Evolutionary conservation across 1,140 invertebrate species (phyloP).

Genomic region (Aradophagus sp.): DNA sequence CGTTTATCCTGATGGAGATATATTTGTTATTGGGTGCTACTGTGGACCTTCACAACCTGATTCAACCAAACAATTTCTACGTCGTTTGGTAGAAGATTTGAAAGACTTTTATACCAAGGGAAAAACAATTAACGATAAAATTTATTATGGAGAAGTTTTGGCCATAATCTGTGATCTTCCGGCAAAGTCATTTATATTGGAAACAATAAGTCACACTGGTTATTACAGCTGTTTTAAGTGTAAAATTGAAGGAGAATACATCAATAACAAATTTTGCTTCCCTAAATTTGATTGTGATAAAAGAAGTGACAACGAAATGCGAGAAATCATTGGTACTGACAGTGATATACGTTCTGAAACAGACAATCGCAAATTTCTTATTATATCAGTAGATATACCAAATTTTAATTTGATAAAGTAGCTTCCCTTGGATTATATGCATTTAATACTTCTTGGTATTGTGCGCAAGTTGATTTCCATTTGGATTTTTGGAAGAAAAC

Average conservation of each 20-base stretch:
- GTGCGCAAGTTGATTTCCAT: neutral
- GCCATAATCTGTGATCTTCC: slow-evolving; percentile 59
- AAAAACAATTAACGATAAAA: slow-evolving; percentile 35
- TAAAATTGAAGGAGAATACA: slow-evolving; percentile 31
- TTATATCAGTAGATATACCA: slow-evolving; percentile 25
- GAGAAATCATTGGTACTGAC: slow-evolving; percentile 3
- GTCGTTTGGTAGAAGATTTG: slow-evolving; percentile 60
- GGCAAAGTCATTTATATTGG: slow-evolving; percentile 47
- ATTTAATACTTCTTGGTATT: slow-evolving; percentile 57
- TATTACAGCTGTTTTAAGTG: slow-evolving; percentile 62
- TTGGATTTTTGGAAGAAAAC: neutral
- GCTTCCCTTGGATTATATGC: slow-evolving; percentile 59
- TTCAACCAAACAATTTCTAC: too few species aligned
- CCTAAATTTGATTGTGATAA: slow-evolving; percentile 18
- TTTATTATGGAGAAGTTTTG: slow-evolving; percentile 44
- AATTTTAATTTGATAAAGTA: slow-evolving; percentile 49
- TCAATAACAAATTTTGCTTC: slow-evolving; percentile 51
- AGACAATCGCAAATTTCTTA: slow-evolving; percentile 14
- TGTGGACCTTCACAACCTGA: slow-evolving; percentile 12
- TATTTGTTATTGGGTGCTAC: slow-evolving; percentile 48
- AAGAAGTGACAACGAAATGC: slow-evolving; percentile 19
- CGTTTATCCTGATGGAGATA: slow-evolving; percentile 16
- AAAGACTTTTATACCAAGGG: slow-evolving; percentile 39
- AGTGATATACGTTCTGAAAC: slow-evolving; percentile 4
- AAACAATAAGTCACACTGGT: slow-evolving; percentile 40